These are phyloP conservation scores for Rutilus rutilus DNA, from an alignment of 2,113 vertebrate species.

Conservation along the genomic window DNA sequence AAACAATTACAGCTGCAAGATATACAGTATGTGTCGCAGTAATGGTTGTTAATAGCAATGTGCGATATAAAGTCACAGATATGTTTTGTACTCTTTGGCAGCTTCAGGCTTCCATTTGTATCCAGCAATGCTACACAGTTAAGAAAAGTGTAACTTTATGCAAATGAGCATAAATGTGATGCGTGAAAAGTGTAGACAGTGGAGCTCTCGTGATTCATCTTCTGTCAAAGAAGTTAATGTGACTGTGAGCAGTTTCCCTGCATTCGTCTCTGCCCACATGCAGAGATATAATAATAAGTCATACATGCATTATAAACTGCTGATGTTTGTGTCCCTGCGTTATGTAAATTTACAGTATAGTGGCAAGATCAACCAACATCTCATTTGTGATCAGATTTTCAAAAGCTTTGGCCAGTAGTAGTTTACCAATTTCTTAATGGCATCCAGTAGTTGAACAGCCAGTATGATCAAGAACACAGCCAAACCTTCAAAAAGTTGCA, in stretches of 20 bases:
- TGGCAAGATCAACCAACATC: not conserved
- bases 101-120: not conserved
- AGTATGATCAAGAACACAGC: not conserved
- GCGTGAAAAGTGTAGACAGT: not conserved
- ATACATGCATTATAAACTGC: not conserved
- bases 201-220: not conserved
- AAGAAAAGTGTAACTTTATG: not conserved
- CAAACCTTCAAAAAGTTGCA: not conserved
- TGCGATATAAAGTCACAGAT: not conserved
- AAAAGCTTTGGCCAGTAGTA: not conserved
- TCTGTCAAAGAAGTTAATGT: slow-evolving; percentile 3
- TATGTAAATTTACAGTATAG: not conserved
- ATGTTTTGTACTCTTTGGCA: not conserved
- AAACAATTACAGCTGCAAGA: not conserved
- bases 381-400: not conserved
- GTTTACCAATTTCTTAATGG: not conserved
- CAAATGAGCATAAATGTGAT: not conserved
- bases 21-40: not conserved
- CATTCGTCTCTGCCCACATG: slow-evolving; percentile 9
- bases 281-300: not conserved
- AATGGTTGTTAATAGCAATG: not conserved
- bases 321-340: not conserved
- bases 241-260: not conserved
- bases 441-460: not conserved
- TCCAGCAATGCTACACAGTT: not conserved